Base-by-base conservation (phyloP, 2,888 invertebrate species). In the Torymus aiolomorphi region DNA sequence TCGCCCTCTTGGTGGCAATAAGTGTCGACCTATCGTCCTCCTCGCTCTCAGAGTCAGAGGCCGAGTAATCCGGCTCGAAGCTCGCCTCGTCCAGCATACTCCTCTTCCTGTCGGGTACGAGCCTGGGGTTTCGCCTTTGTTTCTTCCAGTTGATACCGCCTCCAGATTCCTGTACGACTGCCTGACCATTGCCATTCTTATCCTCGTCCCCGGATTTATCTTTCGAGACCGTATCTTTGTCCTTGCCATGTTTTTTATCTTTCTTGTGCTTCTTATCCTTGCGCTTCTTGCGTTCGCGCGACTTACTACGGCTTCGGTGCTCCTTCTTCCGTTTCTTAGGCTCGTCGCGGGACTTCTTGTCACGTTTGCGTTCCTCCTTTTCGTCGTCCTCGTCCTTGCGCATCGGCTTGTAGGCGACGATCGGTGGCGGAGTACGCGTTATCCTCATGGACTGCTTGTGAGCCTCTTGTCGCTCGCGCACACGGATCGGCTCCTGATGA, bases 11-110 rank as follows among this genome's bases (percentile, higher is more conserved):
- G 62, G 88, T 87, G 0, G 83, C 54, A 8, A 86, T 84, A 11
- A 80, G 71, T 49, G 82, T 79, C 31, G 70, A 87, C 84, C 86
- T 71, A 11, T 86, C 86, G 12, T 89, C 88, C 0, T 93, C 93
- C 81, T 94, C 94, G 2, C 91, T 91, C 84, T 95, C 94, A 20
- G 91, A 92, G 80, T 95, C 94, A 5, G 94, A 92, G 84, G 93
- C 93, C 83, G 95, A 95, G 88, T 95, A 95, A 87, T 95, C 95
- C 0, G 95, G 95, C 86, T 94, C 95, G 86, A 95, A 95, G 86
- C 92, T 94, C 0, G 95, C 93, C 89, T 95, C 95, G 84, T 95
- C 95, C 61, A 95, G 89, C 8, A 93, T 93, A 11, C 94, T 93
- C 85, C 95, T 94, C 84, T 95, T 94, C 82, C 94, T 91, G 87